Evolutionary conservation across 2,797 vertebrate genomes (phyloP), one percentile per base, ranked within the genome.

Genomic region (Okamejei kenojei): DNA sequence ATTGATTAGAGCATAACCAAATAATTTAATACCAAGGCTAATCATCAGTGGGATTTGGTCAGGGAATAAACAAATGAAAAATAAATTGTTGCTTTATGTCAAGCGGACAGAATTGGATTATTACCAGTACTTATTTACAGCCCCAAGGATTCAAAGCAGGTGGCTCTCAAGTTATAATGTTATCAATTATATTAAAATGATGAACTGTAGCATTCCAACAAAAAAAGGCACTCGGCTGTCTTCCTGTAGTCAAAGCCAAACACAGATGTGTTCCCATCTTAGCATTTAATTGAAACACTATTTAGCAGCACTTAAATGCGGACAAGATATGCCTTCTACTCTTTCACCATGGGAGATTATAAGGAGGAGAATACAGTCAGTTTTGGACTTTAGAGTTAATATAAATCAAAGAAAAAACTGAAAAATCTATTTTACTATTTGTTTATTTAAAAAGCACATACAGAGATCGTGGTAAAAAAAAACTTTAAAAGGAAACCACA

Each of bases 401-500:
- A 26, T 26, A 61, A 84, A 58, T 63, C 58, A 81, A 81, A 61
- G 9, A 1, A 5, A 79, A 38, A 38, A 35, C 10, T 78, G 76
- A 82, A 84, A 84, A 58, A 6, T 29, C 23, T 61, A 61, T 84
- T 84, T 82, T 84, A 61, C 45, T 82, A 45, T 21, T 54, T 11
- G 54, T 82, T 58, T 61, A 84, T 84, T 84, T 61, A 17, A 29
- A 94, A 95, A 95, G 93, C 6, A 82, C 93, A 94, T 92, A 90
- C 1, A 90, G 1, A 90, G 93, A 68, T 94, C 95, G 8, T 93
- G 94, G 26, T 76, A 88, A 80, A 54, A n/a, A n/a, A 61, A 9
- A 10, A 94, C 94, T 94, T 94, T 93, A 94, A 93, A 94, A 94
- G 38, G 38, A 94, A 95, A 93, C 94, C 94, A 94, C 94, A 93